Evolutionary conservation across 2,888 invertebrate species (phyloP), one percentile per base, ranked within the genome.

Genomic region (Marronus borbonicus): DNA sequence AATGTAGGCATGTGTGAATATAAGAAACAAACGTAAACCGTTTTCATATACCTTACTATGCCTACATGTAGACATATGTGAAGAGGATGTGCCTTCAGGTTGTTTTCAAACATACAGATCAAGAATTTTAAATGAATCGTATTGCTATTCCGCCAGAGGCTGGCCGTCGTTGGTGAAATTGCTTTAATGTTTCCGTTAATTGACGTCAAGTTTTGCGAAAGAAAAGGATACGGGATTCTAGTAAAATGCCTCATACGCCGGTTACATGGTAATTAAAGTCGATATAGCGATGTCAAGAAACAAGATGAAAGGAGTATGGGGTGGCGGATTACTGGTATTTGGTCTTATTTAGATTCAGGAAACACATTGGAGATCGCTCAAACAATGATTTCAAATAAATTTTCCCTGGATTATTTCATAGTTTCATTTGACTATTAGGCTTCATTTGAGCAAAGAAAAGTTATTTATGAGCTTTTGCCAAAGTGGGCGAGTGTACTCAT

Each of bases 161-260:
- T 31, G 14, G 14, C 14, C 12, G 62, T 44, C 72, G 72, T 44
- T 62, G 72, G 62, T 24, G 28, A 74, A 74, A 74, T 74, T 74
- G 44, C 58, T 74, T 74, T 74, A 74, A 74, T 60, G 72, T 74
- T 74, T 74, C 60, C 44, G 60, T 36, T 74, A 60, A 74, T 74
- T 74, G 60, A 74, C 49, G 72, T 60, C 28, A 49, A 60, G 44
- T 74, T 74, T 74, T 44, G 72, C 60, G 49, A 44, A 74, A 44
- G 70, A 31, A 24, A 44, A 55, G 39, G 31, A 20, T 31, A 44
- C 60, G 39, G 20, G 8, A 44, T 44, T 44, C 44, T 44, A 8
- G 8, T 44, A 44, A 60, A 74, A 74, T 74, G 60, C 68, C 50
- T 74, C 28, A 2, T 60, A 14, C 24, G 49, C 60, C 39, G 72